Base-by-base conservation (phyloP, 2,797 vertebrate species). In the Huso huso region DNA sequence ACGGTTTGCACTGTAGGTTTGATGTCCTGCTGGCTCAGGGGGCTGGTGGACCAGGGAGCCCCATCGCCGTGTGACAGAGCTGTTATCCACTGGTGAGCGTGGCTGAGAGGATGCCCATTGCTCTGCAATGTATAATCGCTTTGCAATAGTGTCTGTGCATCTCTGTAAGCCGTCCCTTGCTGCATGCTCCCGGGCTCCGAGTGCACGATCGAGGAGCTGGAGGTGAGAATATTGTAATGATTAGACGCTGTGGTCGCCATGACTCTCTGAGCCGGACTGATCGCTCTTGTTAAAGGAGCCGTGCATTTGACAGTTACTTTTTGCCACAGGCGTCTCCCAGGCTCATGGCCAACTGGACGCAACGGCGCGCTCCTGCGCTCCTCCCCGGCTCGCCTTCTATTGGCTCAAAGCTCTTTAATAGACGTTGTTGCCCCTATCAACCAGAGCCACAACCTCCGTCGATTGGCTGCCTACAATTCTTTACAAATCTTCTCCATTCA, bases 241-340 rank as follows among this genome's bases (percentile, higher is more conserved):
- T 93, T 95, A 89, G 95, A 96, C 87, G 95, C 94, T 94, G 95
- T 90, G 89, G 95, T 96, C 92, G 95, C 94, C 95, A 97, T 97
- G 94, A 93, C 93, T 95, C 91, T 89, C 88, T 85, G 90, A 93
- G 92, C 91, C 91, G 92, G 90, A 95, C 93, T 96, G 94, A 89
- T 90, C 86, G 88, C 90, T 88, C 91, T 82, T 88, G 86, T 90
- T 91, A 89, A 89, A 93, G 89, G 88, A 91, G 91, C 89, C 92
- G 91, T 86, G 91, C 94, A 94, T 95, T 95, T 94, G 94, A 95
- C 94, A 94, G 93, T 91, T 87, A 89, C 90, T 92, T 92, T 90
- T 83, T 88, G 90, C 91, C 91, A 87, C 85, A 84, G 87, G 85
- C 86, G 85, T 84, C 85, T 87, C 86, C 80, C 84, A 84, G 86